Evolutionary conservation across 2,888 invertebrate genomes (phyloP), one percentile per base, ranked within the genome.

Genomic region (Lycaena phlaeas): DNA sequence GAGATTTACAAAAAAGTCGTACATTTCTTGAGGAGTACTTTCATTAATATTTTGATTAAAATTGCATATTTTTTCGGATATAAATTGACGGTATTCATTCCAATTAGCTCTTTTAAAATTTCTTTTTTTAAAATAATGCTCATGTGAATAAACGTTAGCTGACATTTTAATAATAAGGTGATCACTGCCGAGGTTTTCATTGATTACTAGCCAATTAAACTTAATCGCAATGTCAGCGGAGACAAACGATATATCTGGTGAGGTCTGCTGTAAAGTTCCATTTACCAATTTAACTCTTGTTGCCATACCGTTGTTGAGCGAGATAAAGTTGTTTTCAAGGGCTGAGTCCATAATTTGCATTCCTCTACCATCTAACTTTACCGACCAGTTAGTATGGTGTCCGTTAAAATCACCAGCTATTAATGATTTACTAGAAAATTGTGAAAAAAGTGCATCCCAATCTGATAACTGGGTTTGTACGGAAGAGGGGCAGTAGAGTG

Each of bases 401-500:
- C 26, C 43, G 18, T 46, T 50, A 25, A 48, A 43, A 26, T 49
- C 48, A 1, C 46, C 50, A 12, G 39, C 41, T 17, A 50, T 41
- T 7, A 50, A 1, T n/a, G 44, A 28, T 15, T 42, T 44, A 14
- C 30, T 12, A 6, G 18, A 4, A 30, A 29, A 36, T 11, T 11
- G 15, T 1, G 27, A 12, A 15, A 40, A 43, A 5, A 40, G 12
- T 3, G 9, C 9, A 14, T 43, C 34, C 40, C 38, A 51, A 25
- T 51, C 49, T 4, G 7, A 2, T 22, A 25, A 27, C 2, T 6
- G 3, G 4, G 41, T 43, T 5, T 27, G 38, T 3, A 41, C 36
- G 1, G 41, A 27, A 4, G 50, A 41, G 5, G 49, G 44, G 12
- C 49, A 52, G 11, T 50, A 52, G 9, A 52, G 11, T 26, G 39